phyloP scores from a whole-genome alignment of 2,797 vertebrate genomes.

The Alosa sapidissima region DNA sequence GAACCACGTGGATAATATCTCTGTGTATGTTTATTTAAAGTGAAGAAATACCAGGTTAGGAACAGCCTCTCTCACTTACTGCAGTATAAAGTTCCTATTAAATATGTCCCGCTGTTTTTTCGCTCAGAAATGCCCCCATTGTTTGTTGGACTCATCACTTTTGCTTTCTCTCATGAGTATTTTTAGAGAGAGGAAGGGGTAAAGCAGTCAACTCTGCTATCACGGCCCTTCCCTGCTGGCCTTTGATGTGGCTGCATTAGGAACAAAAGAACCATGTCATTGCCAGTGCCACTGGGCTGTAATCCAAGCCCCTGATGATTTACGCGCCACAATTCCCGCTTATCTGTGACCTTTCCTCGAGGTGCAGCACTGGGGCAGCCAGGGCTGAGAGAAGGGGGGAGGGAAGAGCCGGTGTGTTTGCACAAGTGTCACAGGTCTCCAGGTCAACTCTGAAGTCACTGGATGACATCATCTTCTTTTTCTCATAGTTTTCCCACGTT shows the following conservation, averaged over 20 bases:
- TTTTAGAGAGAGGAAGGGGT: constrained; percentile 37
- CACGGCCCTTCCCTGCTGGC: constrained; percentile 47
- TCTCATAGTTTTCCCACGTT: neutral
- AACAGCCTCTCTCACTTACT: neutral
- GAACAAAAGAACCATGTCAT: constrained; percentile 48
- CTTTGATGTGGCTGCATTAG: constrained; percentile 47
- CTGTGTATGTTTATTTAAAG: neutral
- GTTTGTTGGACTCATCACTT: neutral
- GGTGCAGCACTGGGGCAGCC: constrained; percentile 24
- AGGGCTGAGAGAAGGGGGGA: constrained; percentile 62
- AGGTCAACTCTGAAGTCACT: constrained; percentile 66
- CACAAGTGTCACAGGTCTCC: constrained; percentile 51
- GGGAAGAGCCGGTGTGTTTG: constrained; percentile 42
- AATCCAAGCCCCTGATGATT: constrained; percentile 45
- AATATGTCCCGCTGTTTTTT: neutral
- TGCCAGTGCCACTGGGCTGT: constrained; percentile 48
- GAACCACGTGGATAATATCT: neutral
- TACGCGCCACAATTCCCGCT: constrained; percentile 32
- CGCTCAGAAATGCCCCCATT: neutral
- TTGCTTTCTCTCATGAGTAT: constrained; percentile 36
- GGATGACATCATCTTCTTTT: constrained; percentile 39
- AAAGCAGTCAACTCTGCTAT: constrained; percentile 42
- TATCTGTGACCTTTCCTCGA: constrained; percentile 45
- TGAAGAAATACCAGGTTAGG: neutral
- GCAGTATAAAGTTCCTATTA: neutral